phyloP scores from a whole-genome alignment of 1,140 invertebrate species.

The Calliphora vicina region DNA sequence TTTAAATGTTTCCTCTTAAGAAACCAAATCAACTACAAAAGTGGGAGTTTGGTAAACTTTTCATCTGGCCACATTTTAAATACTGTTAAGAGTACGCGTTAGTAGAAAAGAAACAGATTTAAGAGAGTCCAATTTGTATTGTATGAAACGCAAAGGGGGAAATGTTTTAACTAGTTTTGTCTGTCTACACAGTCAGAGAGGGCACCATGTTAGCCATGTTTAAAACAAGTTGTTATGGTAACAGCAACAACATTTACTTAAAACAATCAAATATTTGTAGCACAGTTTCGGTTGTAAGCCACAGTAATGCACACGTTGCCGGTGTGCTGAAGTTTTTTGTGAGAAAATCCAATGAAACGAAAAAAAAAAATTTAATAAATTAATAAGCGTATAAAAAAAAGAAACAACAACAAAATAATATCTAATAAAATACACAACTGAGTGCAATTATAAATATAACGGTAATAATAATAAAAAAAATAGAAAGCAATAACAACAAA shows the following conservation, averaged over 20 bases:
- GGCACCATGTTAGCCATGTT: not conserved
- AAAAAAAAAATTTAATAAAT: not conserved
- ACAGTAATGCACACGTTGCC: not conserved
- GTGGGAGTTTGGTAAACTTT: too few relatives aligned
- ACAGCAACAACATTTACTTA: not conserved
- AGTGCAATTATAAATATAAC: conserved; percentile 3
- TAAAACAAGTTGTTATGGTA: not conserved
- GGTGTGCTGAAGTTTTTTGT: not conserved
- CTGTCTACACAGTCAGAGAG: not conserved
- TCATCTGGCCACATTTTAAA: too few relatives aligned
- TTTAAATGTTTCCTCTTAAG: too few relatives aligned
- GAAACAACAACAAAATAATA: not conserved
- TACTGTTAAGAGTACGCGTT: too few relatives aligned
- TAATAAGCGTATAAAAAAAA: not conserved
- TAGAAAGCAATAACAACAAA: not conserved
- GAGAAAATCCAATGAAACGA: not conserved
- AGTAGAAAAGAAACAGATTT: too few relatives aligned
- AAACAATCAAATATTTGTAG: not conserved
- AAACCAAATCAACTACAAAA: too few relatives aligned
- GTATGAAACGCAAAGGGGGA: too few relatives aligned
- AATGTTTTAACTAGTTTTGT: too few relatives aligned
- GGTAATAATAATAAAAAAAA: not conserved
- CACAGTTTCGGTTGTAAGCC: conserved; percentile 33
- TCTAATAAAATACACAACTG: not conserved
- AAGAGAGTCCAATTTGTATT: too few relatives aligned